Base-by-base conservation (phyloP, 2,888 invertebrate species). In the Hirudinaria manillensis region DNA sequence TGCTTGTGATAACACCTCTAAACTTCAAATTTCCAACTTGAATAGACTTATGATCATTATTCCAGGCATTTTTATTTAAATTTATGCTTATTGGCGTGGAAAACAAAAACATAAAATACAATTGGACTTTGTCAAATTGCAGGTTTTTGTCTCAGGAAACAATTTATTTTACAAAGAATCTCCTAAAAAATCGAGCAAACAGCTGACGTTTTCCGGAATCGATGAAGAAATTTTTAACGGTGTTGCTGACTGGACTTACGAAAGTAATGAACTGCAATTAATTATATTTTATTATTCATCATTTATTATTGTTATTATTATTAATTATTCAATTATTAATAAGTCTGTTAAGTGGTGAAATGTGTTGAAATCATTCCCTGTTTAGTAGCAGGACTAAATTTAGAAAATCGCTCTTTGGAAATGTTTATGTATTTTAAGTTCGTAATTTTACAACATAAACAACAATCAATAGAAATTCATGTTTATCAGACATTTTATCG, bases 181-280 rank as follows among this genome's bases (percentile, higher is more conserved):
- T 32, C 78, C 77, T 27, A 29, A 45, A 34, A 70, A 71, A 4
- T 45, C 76, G 19, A 66, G 75, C n/a, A 76, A 27, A 7, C 56
- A 74, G n/a, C 13, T 79, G 53, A 79, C 79, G 3, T 34, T 32
- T 19, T 38, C 68, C 29, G 77, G 78, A 53, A 27, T 45, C n/a
- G 53, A 61, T 2, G 66, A 38, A 10, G 21, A 56, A n/a, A 53
- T 79, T 6, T 78, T 74, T 74, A 79, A 79, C 56, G 79, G 79
- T 3, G 68, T 78, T 7, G 36, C 76, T 21, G 78, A 79, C 51
- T 79, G 79, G 79, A 67, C 79, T 19, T 79, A 79, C 66, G 79
- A 79, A 76, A 76, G 79, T 79, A 24, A 16, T n/a, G n/a, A 71
- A 53, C 53, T 53, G 16, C 16, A 53, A 53, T 53, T 21, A 53